These are phyloP conservation scores for Micrasema longulum DNA, from an alignment of 1,140 invertebrate species.

Conservation along the genomic window DNA sequence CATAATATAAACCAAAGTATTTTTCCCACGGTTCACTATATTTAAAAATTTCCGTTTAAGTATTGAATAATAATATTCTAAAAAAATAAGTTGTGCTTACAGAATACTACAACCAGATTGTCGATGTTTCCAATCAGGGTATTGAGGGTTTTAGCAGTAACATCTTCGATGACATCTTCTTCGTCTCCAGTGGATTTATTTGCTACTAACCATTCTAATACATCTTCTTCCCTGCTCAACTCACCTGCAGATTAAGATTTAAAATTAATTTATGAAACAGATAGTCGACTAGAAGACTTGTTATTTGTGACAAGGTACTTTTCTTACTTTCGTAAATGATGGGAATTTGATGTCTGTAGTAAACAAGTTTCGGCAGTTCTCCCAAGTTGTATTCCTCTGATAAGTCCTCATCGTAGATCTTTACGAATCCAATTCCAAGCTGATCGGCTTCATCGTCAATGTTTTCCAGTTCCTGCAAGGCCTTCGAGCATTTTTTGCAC, in stretches of 20 bases:
- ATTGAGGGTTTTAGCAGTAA: slow-evolving; percentile 87
- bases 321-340: slow-evolving; percentile 91
- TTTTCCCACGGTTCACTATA: no score
- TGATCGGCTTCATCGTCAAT: slow-evolving; percentile 97
- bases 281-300: no score
- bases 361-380: slow-evolving; percentile 88
- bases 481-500: slow-evolving; percentile 91
- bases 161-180: slow-evolving; percentile 94
- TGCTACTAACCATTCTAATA: slow-evolving; percentile 91
- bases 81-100: slow-evolving; percentile 75
- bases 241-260: slow-evolving; percentile 74
- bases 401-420: slow-evolving; percentile 91
- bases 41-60: no score
- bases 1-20: no score
- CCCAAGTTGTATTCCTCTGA: slow-evolving; percentile 94
- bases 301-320: no score
- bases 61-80: no score
- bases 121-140: slow-evolving; percentile 92
- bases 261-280: no score
- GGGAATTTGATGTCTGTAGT: slow-evolving; percentile 94
- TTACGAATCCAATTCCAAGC: slow-evolving; percentile 93
- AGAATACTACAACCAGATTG: slow-evolving; percentile 92
- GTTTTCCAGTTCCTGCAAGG: slow-evolving; percentile 90
- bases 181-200: slow-evolving; percentile 94
- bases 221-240: slow-evolving; percentile 90